Percentiles rank a stretch among this genome's conserved stretches.
Conservation (phyloP, 2,113 vertebrate species). For the Spheniscus mendiculus region DNA sequence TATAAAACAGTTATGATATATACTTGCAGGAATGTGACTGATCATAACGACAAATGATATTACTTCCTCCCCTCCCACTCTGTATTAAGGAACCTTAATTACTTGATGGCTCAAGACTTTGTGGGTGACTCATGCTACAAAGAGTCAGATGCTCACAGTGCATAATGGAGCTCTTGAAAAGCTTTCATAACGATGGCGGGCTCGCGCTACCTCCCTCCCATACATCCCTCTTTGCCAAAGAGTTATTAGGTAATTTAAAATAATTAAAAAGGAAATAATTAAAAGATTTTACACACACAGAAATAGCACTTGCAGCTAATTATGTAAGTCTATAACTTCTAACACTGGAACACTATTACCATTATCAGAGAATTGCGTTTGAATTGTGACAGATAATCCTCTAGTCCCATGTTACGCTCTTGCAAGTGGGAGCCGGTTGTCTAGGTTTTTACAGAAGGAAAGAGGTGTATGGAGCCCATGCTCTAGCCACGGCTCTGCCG, state of each 20-base stretch:
- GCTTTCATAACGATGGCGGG: slow-evolving; percentile 24
- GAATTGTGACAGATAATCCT: slow-evolving; percentile 49
- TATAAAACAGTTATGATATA: slow-evolving; percentile 70
- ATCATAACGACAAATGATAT: slow-evolving; percentile 68
- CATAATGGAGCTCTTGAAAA: slow-evolving; percentile 59
- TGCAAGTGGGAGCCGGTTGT: background rate
- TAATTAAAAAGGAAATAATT: slow-evolving; percentile 72
- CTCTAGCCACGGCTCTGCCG: background rate
- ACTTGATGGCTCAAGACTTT: slow-evolving; percentile 78
- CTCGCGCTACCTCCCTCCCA: background rate
- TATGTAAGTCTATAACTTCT: slow-evolving; percentile 63
- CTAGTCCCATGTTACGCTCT: slow-evolving; percentile 7
- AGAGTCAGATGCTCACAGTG: slow-evolving; percentile 44
- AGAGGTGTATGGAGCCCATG: background rate
- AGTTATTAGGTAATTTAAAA: slow-evolving; percentile 70
- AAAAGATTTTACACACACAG: slow-evolving; percentile 63
- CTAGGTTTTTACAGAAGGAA: background rate
- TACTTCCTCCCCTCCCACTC: slow-evolving; percentile 67
- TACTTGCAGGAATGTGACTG: slow-evolving; percentile 71
- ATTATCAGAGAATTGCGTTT: slow-evolving; percentile 49
- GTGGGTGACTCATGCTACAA: slow-evolving; percentile 74
- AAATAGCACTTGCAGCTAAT: slow-evolving; percentile 68
- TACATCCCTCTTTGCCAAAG: slow-evolving; percentile 47
- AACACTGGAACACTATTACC: slow-evolving; percentile 46
- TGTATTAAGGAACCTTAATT: slow-evolving; percentile 72